Percentiles rank a stretch among this genome's conserved stretches.
phyloP scores from a whole-genome alignment of 2,113 vertebrate genomes.

The Phalacrocorax aristotelis region DNA sequence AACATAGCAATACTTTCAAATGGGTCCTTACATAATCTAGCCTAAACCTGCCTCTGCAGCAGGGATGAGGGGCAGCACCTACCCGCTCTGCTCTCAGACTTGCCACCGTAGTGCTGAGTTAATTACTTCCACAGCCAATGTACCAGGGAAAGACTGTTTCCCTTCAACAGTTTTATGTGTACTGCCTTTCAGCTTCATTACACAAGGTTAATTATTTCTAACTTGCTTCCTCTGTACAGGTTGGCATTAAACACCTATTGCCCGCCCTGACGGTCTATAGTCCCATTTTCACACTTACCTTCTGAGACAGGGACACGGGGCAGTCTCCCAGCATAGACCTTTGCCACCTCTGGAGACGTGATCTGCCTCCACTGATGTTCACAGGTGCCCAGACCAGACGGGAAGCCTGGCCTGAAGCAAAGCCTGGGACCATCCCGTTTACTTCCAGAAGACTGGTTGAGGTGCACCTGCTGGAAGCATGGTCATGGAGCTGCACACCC shows the following conservation, averaged over 20 bases:
- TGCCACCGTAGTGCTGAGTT: neutral
- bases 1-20: neutral
- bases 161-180: neutral
- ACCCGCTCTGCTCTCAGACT: neutral
- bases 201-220: neutral
- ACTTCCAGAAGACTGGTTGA: neutral
- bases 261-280: neutral
- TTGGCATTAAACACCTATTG: neutral
- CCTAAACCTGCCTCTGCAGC: neutral
- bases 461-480: neutral
- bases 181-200: neutral
- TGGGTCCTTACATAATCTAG: too few species aligned
- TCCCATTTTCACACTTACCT: neutral
- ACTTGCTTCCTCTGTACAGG: neutral
- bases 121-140: neutral
- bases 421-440: neutral
- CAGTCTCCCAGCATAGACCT: neutral
- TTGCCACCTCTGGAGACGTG: neutral
- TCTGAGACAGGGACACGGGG: fast-evolving
- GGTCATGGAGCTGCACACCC: neutral
- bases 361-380: neutral
- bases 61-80: neutral
- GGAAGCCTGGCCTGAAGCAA: neutral
- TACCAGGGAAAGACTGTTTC: neutral
- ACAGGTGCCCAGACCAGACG: neutral